Conservation (phyloP, 2,888 invertebrate species). For the Bugula neritina region DNA sequence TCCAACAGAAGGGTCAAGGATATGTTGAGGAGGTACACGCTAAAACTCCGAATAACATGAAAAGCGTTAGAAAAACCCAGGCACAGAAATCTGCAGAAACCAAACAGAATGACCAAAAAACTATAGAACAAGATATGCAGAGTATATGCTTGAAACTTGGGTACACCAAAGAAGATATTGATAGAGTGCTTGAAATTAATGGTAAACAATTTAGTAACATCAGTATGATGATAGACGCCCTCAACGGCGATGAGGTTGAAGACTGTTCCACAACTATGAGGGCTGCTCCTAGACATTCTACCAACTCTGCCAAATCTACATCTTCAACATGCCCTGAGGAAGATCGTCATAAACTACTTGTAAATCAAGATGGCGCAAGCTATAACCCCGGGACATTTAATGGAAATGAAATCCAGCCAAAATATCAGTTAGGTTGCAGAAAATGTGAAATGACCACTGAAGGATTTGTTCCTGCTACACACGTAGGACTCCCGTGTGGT, state of each 20-base stretch:
- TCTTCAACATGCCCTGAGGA: not conserved
- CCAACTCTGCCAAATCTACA: not conserved
- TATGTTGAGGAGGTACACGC: constrained; percentile 31
- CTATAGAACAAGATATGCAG: not conserved
- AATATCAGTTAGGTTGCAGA: not conserved
- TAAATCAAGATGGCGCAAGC: not conserved
- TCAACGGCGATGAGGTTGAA: not conserved
- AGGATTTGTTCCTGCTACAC: constrained; percentile 7
- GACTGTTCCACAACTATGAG: not conserved
- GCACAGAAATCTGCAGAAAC: not conserved
- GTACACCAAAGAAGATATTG: not conserved
- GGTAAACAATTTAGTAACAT: not conserved
- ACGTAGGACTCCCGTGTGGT: constrained; percentile 11
- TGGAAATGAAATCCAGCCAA: not conserved
- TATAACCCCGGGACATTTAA: not conserved
- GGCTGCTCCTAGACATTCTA: not conserved
- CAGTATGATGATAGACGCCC: not conserved
- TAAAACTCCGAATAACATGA: not conserved
- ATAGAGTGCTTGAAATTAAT: not conserved
- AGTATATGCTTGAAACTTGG: not conserved
- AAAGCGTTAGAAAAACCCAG: not conserved
- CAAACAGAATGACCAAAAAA: not conserved
- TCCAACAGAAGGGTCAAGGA: constrained; percentile 71
- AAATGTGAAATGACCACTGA: constrained; percentile 4
- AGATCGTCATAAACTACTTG: not conserved